Evolutionary conservation across 2,797 vertebrate species (phyloP).

Genomic region (Scarus forsteni): DNA sequence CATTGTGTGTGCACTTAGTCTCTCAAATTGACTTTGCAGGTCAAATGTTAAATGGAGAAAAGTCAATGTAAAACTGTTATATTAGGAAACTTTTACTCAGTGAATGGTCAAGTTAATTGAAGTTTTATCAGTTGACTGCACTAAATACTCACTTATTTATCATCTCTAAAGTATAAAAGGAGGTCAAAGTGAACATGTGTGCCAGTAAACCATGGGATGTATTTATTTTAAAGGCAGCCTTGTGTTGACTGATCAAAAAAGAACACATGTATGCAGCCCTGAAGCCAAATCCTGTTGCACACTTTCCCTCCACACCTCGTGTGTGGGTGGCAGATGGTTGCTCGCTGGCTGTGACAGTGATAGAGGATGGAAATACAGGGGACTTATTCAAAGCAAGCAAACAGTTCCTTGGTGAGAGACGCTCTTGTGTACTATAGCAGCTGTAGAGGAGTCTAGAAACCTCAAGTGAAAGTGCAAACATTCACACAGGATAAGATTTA

Average conservation of each 20-base stretch:
- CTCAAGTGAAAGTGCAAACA: neutral
- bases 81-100: conserved; percentile 46
- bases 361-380: conserved; percentile 61
- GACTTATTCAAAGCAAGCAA: conserved; percentile 62
- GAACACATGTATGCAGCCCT: conserved; percentile 27
- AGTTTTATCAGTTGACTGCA: conserved; percentile 23
- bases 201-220: neutral
- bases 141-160: neutral
- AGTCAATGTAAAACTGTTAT: conserved; percentile 41
- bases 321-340: conserved; percentile 70
- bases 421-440: conserved; percentile 14
- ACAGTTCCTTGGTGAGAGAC: conserved; percentile 41
- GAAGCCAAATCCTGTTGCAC: conserved; percentile 45
- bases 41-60: conserved; percentile 53
- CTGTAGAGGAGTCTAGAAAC: conserved; percentile 17
- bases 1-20: conserved; percentile 62
- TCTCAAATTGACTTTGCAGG: conserved; percentile 61
- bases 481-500: neutral
- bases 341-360: conserved; percentile 59
- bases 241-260: conserved; percentile 36
- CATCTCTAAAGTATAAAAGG: conserved; percentile 20
- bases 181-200: conserved; percentile 1
- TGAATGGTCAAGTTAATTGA: conserved; percentile 33
- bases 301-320: conserved; percentile 56
- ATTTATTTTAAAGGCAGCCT: conserved; percentile 22